Conservation (phyloP, 2,888 invertebrate species). For the Cetonia aurata region DNA sequence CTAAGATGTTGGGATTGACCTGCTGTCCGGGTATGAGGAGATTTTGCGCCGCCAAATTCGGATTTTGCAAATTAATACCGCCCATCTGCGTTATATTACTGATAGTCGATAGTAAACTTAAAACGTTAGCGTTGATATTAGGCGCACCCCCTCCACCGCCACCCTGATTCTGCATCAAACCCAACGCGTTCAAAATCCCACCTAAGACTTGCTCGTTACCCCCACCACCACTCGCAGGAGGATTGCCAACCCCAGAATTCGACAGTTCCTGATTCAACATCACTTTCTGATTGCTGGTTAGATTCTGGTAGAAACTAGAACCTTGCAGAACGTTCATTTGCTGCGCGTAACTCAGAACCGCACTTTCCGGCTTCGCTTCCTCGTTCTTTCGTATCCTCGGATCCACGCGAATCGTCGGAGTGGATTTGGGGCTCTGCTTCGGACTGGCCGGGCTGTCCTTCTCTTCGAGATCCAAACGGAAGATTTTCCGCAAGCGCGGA, state of each 20-base stretch:
- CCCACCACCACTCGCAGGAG: constrained; percentile 3
- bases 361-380: constrained; percentile 54
- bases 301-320: constrained; percentile 78
- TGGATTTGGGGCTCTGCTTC: constrained; percentile 64
- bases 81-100: constrained; percentile 52
- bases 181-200: constrained; percentile 74
- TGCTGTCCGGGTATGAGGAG: constrained; percentile 65
- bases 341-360: constrained; percentile 69
- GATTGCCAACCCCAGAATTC: constrained; percentile 55
- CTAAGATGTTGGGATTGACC: constrained; percentile 67
- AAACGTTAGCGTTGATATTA: constrained; percentile 60
- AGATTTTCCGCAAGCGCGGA: constrained; percentile 82
- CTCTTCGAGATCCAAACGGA: constrained; percentile 74
- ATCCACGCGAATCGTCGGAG: constrained; percentile 65
- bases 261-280: constrained; percentile 78
- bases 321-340: constrained; percentile 75
- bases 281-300: constrained; percentile 80
- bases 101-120: constrained; percentile 62
- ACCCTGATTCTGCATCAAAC: constrained; percentile 58
- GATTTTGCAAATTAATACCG: constrained; percentile 53
- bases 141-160: constrained; percentile 40
- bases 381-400: constrained; percentile 62
- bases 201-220: constrained; percentile 73
- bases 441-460: constrained; percentile 74
- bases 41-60: constrained; percentile 59